Percentiles rank a stretch among this genome's conserved stretches.
Evolutionary conservation across 2,797 vertebrate genomes (phyloP).

Genomic region (Amazona finschi): DNA sequence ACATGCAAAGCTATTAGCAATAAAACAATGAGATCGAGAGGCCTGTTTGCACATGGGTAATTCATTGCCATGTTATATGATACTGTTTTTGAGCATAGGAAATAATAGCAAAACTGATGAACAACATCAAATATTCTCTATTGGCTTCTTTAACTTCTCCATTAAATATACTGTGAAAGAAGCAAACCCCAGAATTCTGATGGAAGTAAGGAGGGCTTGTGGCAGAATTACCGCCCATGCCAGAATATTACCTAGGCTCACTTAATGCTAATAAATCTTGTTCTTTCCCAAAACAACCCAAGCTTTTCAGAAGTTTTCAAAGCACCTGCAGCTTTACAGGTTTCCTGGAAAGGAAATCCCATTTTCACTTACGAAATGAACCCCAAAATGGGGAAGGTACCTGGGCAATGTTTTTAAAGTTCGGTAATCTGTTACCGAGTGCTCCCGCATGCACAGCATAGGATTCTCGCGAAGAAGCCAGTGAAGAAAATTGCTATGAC

Average conservation of each 20-base stretch:
- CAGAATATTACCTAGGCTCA: conserved; percentile 17
- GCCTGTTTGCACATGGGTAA: neutral
- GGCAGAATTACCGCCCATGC: neutral
- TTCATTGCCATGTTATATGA: fast-evolving
- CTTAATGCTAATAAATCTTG: neutral
- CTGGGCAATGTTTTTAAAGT: neutral
- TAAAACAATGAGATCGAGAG: neutral
- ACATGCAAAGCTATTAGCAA: neutral
- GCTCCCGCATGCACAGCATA: neutral
- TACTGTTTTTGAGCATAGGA: neutral
- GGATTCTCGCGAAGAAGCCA: neutral
- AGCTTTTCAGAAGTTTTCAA: neutral
- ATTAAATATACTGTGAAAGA: neutral
- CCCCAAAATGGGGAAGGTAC: neutral
- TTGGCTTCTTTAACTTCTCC: neutral
- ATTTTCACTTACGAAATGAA: neutral
- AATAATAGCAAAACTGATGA: neutral
- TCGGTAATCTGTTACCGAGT: neutral
- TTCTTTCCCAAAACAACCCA: neutral
- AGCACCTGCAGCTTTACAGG: neutral
- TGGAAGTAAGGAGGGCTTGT: neutral
- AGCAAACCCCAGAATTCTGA: neutral
- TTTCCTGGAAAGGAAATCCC: neutral
- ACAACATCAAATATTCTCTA: neutral
- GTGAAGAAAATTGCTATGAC: conserved; percentile 32